Conservation (phyloP, 1,140 invertebrate genomes). For the Trachymyrmex septentrionalis region DNA sequence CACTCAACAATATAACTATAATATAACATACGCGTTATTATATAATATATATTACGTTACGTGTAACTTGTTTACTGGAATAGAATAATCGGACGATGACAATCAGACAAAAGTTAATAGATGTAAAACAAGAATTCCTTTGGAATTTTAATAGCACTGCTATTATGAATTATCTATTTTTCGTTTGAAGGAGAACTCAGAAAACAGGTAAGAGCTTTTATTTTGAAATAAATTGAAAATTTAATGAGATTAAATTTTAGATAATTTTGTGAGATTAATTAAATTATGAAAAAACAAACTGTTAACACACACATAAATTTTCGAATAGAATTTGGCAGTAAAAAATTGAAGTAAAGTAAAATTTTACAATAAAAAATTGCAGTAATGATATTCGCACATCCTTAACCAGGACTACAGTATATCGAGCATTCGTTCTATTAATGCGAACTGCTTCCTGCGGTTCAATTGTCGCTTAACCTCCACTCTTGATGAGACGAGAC, state of each 20-base stretch:
- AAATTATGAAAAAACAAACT: not conserved
- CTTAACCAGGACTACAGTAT: constrained; percentile 11
- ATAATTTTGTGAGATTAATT: constrained; percentile 1
- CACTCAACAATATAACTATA: too few species aligned
- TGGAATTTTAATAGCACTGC: not conserved
- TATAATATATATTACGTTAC: too few species aligned
- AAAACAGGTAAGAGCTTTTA: not conserved
- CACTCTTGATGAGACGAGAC: constrained; percentile 41
- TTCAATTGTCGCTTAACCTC: constrained; percentile 82
- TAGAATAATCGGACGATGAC: not conserved
- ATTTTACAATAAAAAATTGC: not conserved
- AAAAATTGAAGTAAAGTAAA: not conserved
- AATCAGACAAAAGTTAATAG: not conserved
- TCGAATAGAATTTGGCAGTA: not conserved
- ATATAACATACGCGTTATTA: too few species aligned
- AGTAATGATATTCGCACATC: not conserved
- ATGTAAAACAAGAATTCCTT: not conserved
- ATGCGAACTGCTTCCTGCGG: constrained; percentile 63
- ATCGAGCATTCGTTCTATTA: constrained; percentile 29
- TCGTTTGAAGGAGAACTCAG: not conserved
- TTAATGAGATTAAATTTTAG: not conserved
- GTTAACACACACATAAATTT: not conserved
- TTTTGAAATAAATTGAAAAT: not conserved
- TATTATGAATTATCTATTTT: not conserved
- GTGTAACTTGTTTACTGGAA: too few species aligned